Percentiles rank a stretch among this genome's conserved stretches.
Evolutionary conservation across 2,888 invertebrate species (phyloP).

Genomic region (Hipparchia sbordonii): DNA sequence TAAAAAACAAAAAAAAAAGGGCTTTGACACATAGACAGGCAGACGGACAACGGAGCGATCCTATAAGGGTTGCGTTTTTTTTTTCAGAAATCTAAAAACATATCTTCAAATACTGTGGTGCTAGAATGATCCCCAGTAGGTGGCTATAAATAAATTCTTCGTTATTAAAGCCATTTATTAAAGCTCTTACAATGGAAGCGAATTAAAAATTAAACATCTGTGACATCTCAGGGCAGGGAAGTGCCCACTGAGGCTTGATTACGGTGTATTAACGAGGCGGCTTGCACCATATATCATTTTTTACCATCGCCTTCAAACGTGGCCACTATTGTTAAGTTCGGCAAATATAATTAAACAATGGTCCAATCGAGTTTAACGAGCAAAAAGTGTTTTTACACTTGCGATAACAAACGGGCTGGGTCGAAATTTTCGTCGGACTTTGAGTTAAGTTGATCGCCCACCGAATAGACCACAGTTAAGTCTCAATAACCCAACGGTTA

Average conservation of each 20-base stretch:
- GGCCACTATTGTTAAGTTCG: not conserved
- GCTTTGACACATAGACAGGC: too few relatives aligned
- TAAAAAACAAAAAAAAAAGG: too few relatives aligned
- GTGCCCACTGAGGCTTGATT: not conserved
- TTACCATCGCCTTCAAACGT: conserved; percentile 17
- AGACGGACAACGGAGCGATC: too few relatives aligned
- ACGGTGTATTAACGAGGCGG: not conserved
- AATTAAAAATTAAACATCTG: conserved; percentile 17
- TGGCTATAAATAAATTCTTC: not conserved
- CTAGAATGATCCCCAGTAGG: too few relatives aligned
- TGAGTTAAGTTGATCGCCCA: not conserved
- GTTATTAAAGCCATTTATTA: not conserved
- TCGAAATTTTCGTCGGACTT: conserved; percentile 4
- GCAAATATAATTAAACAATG: conserved; percentile 36
- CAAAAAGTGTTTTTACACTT: conserved; percentile 30
- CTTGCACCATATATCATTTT: conserved; percentile 6
- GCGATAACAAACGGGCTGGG: conserved; percentile 25
- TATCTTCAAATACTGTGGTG: too few relatives aligned
- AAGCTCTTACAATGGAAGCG: not conserved
- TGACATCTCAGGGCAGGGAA: not conserved
- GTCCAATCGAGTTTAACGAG: conserved; percentile 38
- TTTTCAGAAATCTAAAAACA: too few relatives aligned
- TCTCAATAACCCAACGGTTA: too few relatives aligned
- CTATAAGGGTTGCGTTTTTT: too few relatives aligned
- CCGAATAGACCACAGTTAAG: not conserved